Base-by-base conservation (phyloP, 2,113 vertebrate genomes). In the Poeciliopsis turrubarensis region DNA sequence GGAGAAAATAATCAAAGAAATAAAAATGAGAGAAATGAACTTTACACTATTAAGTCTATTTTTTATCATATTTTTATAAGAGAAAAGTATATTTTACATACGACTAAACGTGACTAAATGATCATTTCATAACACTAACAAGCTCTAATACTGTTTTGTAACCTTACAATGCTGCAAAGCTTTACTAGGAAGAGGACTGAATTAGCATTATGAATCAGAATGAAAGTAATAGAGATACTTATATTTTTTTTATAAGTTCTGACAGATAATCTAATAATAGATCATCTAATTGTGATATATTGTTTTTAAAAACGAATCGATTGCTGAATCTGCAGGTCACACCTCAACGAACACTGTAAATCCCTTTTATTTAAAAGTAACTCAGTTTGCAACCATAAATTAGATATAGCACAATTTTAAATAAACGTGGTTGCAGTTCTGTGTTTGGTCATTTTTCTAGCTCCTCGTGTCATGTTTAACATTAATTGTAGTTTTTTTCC, bases 1-100 rank as follows among this genome's bases (percentile, higher is more conserved):
- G 65, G 60, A 39, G 5, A 70, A 30, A 62, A 69, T 5, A 19
- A 65, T 31, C 39, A 81, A 4, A 62, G 44, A 84, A 7, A 78
- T 9, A 68, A 31, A 37, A 4, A 64, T 72, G 10, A 25, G 0
- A 1, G 34, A 57, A 69, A 14, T 29, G 31, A 37, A 31, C 11
- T 12, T 26, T 19, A 17, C 44, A 6, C 5, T 19, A 5, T 47
- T 47, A 17, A 5, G 15, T 19, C 14, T 15, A 5, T 19, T 1
- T 6, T 47, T 19, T 29, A 47, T 47, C 39, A 41, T 41, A 14
- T 41, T 41, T 19, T 19, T 47, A 37, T 47, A 19, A 47, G 14
- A 47, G 44, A 5, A 17, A 13, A 47, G 44, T 47, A 47, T 19
- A 17, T 47, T 17, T 47, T 47, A 7, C 15, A 47, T 47, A 6